Base-by-base conservation (phyloP, 2,797 vertebrate species). In the Columba guinea region DNA sequence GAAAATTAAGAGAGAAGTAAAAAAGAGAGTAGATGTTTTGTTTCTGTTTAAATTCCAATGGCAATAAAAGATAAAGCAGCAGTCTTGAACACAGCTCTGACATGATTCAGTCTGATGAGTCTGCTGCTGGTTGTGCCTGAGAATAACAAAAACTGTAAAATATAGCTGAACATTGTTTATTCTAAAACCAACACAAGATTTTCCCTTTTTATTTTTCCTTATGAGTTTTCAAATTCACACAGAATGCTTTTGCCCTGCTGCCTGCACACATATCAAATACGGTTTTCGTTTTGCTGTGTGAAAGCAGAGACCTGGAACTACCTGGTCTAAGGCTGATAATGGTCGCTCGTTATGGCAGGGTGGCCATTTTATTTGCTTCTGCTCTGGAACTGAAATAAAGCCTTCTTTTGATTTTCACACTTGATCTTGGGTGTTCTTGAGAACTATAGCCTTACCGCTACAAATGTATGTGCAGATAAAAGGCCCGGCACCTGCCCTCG, bases 131-230 rank as follows among this genome's bases (percentile, higher is more conserved):
- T 44, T 87, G 56, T 68, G 90, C 30, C 64, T 70, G 39, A 88
- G 52, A 94, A 91, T 74, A 88, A 82, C 37, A 80, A 48, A 74
- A 82, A 63, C 88, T 68, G 63, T 85, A 92, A 89, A 89, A 94
- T 64, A 68, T 4, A 89, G 62, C 37, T 91, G 71, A 91, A 46
- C 39, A 28, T 7, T 80, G 32, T 77, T 94, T 94, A 56, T 92
- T 86, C 35, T 90, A 77, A 94, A 74, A 32, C 21, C 48, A 84
- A 58, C 39, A 74, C 18, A 64, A 51, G 18, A 35, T 59, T 73
- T 70, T 7, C 10, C 10, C 15, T 27, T 12, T 28, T n/a, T 83
- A 15, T 59, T 30, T 44, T 16, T 3, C 20, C 20, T 76, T 51
- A 19, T 5, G 48, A 71, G 17, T 63, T 91, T 90, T 91, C 69